Conservation (phyloP, 2,888 invertebrate species). For the Andrena fulva region DNA sequence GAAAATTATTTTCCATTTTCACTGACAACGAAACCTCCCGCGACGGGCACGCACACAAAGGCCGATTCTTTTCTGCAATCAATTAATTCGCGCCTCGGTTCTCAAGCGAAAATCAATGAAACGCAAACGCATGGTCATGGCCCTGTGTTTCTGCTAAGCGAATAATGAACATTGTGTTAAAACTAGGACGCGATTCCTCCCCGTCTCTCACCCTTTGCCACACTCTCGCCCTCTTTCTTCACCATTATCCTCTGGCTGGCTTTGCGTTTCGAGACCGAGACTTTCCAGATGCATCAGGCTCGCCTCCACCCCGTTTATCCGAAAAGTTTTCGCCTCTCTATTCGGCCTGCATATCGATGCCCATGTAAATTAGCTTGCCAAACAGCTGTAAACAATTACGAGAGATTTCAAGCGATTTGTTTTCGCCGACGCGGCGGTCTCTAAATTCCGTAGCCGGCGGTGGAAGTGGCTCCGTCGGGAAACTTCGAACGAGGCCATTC, state of each 20-base stretch:
- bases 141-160: constrained; percentile 32
- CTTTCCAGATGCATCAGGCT: constrained; percentile 10
- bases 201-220: background rate
- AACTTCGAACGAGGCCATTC: background rate
- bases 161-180: constrained; percentile 56
- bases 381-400: background rate
- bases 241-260: constrained; percentile 30
- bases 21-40: background rate
- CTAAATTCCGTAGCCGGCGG: background rate
- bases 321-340: constrained; percentile 37
- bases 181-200: constrained; percentile 52
- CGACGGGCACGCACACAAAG: background rate
- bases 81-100: constrained; percentile 28
- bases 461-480: background rate
- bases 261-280: constrained; percentile 33
- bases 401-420: background rate
- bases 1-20: constrained; percentile 11
- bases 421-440: background rate
- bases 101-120: constrained; percentile 36
- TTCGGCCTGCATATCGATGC: constrained; percentile 18
- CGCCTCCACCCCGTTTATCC: constrained; percentile 17
- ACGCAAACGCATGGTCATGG: constrained; percentile 38
- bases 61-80: background rate
- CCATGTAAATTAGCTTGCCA: constrained; percentile 43
- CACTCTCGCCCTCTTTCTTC: constrained; percentile 8